phyloP scores from a whole-genome alignment of 2,113 vertebrate genomes.

The Numenius arquata region DNA sequence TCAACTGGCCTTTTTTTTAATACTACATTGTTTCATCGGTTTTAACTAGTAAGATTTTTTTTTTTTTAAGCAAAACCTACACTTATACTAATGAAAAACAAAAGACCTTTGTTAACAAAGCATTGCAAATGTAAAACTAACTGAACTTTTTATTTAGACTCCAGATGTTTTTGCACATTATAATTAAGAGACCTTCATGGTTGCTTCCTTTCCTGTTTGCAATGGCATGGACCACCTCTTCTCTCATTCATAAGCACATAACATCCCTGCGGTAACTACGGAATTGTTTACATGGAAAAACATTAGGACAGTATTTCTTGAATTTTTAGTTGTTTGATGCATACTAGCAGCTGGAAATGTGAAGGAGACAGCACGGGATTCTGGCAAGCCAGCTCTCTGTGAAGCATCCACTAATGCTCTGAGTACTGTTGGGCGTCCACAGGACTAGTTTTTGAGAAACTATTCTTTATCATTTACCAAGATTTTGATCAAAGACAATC shows the following conservation, averaged over 20 bases:
- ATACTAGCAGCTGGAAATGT: neutral
- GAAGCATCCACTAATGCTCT: neutral
- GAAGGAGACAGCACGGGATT: neutral
- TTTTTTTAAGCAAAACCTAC: neutral
- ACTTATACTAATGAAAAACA: conserved; percentile 36
- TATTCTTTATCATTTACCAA: neutral
- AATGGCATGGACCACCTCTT: neutral
- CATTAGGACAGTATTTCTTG: conserved; percentile 1
- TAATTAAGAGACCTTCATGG: neutral
- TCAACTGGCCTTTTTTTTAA: neutral
- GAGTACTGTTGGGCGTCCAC: neutral
- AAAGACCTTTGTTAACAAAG: conserved; percentile 38
- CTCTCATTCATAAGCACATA: neutral
- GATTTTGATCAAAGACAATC: neutral
- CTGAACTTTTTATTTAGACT: neutral
- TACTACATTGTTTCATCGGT: neutral
- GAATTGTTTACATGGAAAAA: neutral
- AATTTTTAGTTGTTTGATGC: neutral
- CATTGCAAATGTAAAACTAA: neutral
- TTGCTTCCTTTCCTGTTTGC: neutral
- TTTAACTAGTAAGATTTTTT: conserved; percentile 1
- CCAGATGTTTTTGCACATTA: conserved; percentile 30
- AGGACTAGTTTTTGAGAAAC: neutral
- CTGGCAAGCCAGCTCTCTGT: neutral
- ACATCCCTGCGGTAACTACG: neutral